These are phyloP conservation scores for Ptyas mucosa DNA, from an alignment of 2,113 vertebrate species.

Conservation along the genomic window DNA sequence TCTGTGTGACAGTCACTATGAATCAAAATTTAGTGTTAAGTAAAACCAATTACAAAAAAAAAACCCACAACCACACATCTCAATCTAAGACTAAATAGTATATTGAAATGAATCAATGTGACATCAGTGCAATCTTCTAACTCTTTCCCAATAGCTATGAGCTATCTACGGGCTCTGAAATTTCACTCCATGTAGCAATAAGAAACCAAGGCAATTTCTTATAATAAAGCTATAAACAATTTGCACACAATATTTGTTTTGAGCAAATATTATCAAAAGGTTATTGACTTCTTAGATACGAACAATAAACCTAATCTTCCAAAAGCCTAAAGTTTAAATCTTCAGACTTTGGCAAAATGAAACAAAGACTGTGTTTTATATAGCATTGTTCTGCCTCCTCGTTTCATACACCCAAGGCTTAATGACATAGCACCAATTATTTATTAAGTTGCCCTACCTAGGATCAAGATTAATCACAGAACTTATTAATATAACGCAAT, in stretches of 20 bases:
- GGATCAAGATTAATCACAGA: neutral
- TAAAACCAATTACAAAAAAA: neutral
- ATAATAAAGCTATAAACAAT: constrained; percentile 40
- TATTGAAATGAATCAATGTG: constrained; percentile 17
- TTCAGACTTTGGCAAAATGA: constrained; percentile 32
- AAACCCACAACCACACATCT: neutral
- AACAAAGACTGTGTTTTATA: constrained; percentile 34
- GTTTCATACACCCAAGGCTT: neutral
- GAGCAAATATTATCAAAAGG: constrained; percentile 39
- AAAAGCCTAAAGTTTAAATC: constrained; percentile 31
- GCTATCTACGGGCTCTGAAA: constrained; percentile 18
- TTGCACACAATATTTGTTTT: constrained; percentile 3
- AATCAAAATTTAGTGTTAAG: neutral
- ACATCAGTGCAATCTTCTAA: neutral
- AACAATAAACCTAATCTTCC: constrained; percentile 41
- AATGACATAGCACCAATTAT: neutral
- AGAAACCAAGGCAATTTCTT: constrained; percentile 36
- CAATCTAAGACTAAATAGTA: no score
- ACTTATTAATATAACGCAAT: neutral
- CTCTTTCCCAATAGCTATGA: neutral
- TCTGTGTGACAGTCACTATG: neutral
- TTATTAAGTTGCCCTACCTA: neutral
- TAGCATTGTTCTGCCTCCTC: constrained; percentile 10
- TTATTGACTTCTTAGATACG: constrained; percentile 28
- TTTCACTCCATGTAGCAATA: constrained; percentile 9